A percentile compares a stretch with the other conserved stretches of the same genome.
These are phyloP conservation scores for Phrixothrix hirtus DNA, from an alignment of 2,888 invertebrate genomes.

Conservation along the genomic window DNA sequence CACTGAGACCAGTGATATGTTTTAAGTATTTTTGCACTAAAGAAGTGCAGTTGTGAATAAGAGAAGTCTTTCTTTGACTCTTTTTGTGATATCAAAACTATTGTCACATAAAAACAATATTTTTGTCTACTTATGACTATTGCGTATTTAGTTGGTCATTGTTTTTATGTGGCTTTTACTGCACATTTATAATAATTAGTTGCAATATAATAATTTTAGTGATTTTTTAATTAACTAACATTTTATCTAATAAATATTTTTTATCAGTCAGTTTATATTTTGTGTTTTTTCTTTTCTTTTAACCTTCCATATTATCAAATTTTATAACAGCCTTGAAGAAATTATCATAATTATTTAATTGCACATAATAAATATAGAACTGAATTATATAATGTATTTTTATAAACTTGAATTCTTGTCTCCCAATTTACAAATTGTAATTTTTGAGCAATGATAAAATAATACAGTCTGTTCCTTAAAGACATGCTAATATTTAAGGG, in stretches of 20 bases:
- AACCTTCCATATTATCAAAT: too few species aligned
- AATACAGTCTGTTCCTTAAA: too few species aligned
- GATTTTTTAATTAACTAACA: conserved; percentile 52
- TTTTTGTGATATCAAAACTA: conserved; percentile 51
- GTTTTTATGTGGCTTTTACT: conserved; percentile 52
- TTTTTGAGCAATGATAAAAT: too few species aligned
- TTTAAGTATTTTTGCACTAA: conserved; percentile 53
- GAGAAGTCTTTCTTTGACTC: conserved; percentile 43
- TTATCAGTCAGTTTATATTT: conserved; percentile 44
- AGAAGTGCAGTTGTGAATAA: conserved; percentile 47
- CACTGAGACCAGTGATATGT: conserved; percentile 53
- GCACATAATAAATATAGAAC: too few species aligned
- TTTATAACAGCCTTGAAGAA: too few species aligned
- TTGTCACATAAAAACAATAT: conserved; percentile 46
- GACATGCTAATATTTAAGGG: too few species aligned
- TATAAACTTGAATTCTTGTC: too few species aligned
- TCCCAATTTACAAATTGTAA: too few species aligned
- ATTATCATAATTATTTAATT: too few species aligned
- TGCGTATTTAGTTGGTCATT: conserved; percentile 19
- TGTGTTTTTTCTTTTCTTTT: conserved; percentile 7
- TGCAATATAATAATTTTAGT: conserved; percentile 52
- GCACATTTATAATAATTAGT: conserved; percentile 50
- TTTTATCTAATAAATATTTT: conserved; percentile 55
- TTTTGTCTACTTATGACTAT: conserved; percentile 8
- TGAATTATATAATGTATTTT: background rate